These are phyloP conservation scores for Lasioglossum marginatum DNA, from an alignment of 2,888 invertebrate genomes.

Conservation along the genomic window DNA sequence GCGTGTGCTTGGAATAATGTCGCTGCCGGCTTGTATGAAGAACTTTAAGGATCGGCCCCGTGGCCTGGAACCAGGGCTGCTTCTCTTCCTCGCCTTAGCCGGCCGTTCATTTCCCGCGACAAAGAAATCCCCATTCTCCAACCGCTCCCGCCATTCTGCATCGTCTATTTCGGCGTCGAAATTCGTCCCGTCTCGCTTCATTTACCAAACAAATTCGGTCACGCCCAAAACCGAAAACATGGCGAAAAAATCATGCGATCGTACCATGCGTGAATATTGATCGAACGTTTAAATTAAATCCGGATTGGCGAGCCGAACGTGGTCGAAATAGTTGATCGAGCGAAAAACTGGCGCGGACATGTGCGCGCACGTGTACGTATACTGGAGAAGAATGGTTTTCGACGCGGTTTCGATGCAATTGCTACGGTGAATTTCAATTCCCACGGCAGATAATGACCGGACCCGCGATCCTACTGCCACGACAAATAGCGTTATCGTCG, in stretches of 20 bases:
- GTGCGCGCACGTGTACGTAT: not conserved
- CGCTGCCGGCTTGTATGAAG: constrained; percentile 61
- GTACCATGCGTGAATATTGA: constrained; percentile 10
- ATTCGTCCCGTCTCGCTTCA: constrained; percentile 9
- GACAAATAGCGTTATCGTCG: not conserved
- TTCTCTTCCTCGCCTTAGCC: constrained; percentile 14
- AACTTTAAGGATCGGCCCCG: constrained; percentile 60
- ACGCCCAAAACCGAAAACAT: not conserved
- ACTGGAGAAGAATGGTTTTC: not conserved
- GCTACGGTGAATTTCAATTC: constrained; percentile 34
- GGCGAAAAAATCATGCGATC: not conserved
- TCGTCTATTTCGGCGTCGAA: constrained; percentile 3
- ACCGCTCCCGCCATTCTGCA: not conserved
- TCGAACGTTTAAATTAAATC: constrained; percentile 25
- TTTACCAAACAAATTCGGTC: not conserved
- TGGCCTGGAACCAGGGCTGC: constrained; percentile 41
- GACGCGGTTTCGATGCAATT: constrained; percentile 17
- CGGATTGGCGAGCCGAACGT: constrained; percentile 21
- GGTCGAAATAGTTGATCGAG: constrained; percentile 35
- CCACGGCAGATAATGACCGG: not conserved
- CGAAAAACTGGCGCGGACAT: not conserved
- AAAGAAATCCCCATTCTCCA: constrained; percentile 25
- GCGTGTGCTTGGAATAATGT: constrained; percentile 69
- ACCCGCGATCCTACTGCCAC: not conserved
- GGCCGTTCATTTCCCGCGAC: constrained; percentile 53